A percentile compares a stretch with the other conserved stretches of the same genome.
These are phyloP conservation scores for Lithobates sylvaticus DNA, from an alignment of 2,797 vertebrate genomes.

Conservation along the genomic window DNA sequence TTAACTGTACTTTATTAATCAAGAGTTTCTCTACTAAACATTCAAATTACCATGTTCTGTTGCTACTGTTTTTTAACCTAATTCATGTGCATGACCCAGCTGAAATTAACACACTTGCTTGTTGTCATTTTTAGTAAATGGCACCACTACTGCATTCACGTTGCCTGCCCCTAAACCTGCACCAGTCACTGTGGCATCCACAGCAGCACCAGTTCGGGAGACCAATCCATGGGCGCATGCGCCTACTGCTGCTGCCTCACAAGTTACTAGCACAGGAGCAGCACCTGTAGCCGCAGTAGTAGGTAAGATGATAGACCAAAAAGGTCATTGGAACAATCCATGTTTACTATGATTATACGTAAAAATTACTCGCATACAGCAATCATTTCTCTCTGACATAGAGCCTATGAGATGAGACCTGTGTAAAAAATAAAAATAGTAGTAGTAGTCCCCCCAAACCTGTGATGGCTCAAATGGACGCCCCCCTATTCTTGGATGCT, in stretches of 20 bases:
- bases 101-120: constrained; percentile 72
- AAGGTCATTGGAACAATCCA: no score
- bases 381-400: no score
- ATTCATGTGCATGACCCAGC: constrained; percentile 69
- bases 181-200: constrained; percentile 78
- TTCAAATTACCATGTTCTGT: neutral
- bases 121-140: constrained; percentile 92
- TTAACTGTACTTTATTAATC: neutral
- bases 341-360: no score
- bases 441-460: no score
- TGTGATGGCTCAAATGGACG: no score
- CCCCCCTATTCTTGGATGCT: no score
- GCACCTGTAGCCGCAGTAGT: constrained; percentile 69
- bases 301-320: constrained; percentile 75
- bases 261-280: constrained; percentile 81
- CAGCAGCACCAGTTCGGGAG: constrained; percentile 92
- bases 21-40: neutral
- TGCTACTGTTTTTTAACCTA: neutral
- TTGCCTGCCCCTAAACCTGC: constrained; percentile 82
- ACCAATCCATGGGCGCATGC: constrained; percentile 97
- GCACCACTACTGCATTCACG: constrained; percentile 86
- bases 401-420: no score
- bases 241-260: constrained; percentile 75
- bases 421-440: no score
- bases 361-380: no score